Percentiles rank a stretch among this genome's conserved stretches.
These are phyloP conservation scores for Drosophila rubida DNA, from an alignment of 2,888 invertebrate genomes.

Conservation along the genomic window DNA sequence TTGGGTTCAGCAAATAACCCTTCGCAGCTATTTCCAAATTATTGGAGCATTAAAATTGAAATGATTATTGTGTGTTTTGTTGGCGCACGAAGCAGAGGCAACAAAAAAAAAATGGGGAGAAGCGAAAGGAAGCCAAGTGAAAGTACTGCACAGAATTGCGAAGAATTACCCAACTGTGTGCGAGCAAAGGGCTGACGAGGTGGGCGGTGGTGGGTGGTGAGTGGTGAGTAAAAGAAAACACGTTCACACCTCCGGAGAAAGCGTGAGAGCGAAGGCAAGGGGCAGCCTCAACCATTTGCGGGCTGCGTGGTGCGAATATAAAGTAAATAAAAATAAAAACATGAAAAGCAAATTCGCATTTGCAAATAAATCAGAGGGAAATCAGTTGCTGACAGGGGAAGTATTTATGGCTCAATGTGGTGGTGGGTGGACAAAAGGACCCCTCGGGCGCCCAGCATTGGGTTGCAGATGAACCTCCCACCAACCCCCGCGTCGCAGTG, in stretches of 20 bases:
- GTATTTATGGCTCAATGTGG: conserved; percentile 75
- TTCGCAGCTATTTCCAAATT: conserved; percentile 70
- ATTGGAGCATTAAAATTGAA: conserved; percentile 81
- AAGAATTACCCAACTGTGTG: conserved; percentile 59
- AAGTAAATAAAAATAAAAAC: conserved; percentile 79
- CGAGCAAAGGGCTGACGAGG: conserved; percentile 2
- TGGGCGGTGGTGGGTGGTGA: too few relatives aligned
- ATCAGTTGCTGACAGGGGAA: conserved; percentile 81
- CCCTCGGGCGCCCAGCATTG: conserved; percentile 43
- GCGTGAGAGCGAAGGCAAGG: not conserved
- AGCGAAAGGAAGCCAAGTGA: conserved; percentile 63
- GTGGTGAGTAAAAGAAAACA: conserved; percentile 63
- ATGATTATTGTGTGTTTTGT: conserved; percentile 75
- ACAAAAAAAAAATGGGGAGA: conserved; percentile 26
- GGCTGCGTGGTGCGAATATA: conserved; percentile 75
- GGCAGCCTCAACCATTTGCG: conserved; percentile 45
- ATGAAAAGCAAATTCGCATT: conserved; percentile 81
- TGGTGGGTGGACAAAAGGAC: conserved; percentile 16
- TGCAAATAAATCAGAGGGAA: conserved; percentile 81
- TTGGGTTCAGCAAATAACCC: conserved; percentile 51
- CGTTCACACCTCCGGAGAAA: conserved; percentile 67
- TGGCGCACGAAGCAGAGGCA: conserved; percentile 30
- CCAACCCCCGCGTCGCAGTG: conserved; percentile 19
- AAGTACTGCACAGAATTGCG: conserved; percentile 62
- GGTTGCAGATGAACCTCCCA: too few relatives aligned